Percentiles rank a stretch among this genome's conserved stretches.
Evolutionary conservation across 53 echinoderm and acorn worm species (phyloP).

Genomic region (Mesocentrotus franciscanus): DNA sequence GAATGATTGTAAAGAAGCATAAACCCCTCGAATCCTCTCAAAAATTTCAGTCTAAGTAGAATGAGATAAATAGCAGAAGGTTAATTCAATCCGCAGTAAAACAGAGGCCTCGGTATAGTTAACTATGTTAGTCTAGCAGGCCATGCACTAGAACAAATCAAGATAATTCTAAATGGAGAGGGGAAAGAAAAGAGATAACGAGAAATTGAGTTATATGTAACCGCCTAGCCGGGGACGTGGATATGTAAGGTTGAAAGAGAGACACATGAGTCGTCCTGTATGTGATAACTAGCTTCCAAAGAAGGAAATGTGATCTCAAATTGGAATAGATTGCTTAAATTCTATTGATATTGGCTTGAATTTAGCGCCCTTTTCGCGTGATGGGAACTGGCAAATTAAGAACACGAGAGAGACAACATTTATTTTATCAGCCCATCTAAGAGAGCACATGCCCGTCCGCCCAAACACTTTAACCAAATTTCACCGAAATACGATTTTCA

Average conservation of each 20-base stretch:
- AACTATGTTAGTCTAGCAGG: constrained; percentile 16
- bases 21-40: neutral
- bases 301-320: constrained; percentile 64
- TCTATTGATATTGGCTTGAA: constrained; percentile 70
- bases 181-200: constrained; percentile 6
- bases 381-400: constrained; percentile 42
- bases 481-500: constrained; percentile 70
- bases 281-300: constrained; percentile 57
- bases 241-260: neutral
- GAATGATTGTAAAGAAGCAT: neutral
- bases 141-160: constrained; percentile 30
- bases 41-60: neutral
- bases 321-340: constrained; percentile 68
- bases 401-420: constrained; percentile 62
- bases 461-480: constrained; percentile 67
- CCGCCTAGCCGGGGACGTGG: neutral
- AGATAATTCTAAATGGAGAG: neutral
- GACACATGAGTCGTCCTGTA: constrained; percentile 32
- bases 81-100: constrained; percentile 10
- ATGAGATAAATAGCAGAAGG: constrained; percentile 2
- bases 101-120: constrained; percentile 1
- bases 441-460: constrained; percentile 55
- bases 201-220: constrained; percentile 43
- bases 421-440: constrained; percentile 50
- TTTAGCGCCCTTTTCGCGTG: constrained; percentile 29